A percentile compares a stretch with the other conserved stretches of the same genome.
phyloP scores from a whole-genome alignment of 2,113 vertebrate genomes.

The Indri indri region DNA sequence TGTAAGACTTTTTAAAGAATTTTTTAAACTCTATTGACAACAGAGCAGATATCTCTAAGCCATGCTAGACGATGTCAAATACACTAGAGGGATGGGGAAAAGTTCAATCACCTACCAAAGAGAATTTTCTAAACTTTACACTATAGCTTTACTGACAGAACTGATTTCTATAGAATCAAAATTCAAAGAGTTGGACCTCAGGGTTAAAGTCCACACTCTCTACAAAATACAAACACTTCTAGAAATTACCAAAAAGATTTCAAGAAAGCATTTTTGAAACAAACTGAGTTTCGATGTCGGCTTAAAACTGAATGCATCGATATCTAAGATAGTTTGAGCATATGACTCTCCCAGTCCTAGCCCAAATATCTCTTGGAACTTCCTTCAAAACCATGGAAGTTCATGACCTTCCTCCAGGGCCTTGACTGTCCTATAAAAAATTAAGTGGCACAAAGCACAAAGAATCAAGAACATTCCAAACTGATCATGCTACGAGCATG shows the following conservation, averaged over 20 bases:
- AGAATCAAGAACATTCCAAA: not conserved
- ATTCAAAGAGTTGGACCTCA: not conserved
- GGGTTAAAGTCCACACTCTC: not conserved
- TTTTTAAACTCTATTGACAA: conserved; percentile 3
- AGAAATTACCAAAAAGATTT: conserved; percentile 25
- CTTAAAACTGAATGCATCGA: not conserved
- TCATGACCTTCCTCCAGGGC: not conserved
- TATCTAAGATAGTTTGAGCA: not conserved
- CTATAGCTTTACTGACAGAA: not conserved
- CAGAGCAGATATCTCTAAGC: not conserved
- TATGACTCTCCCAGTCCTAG: not conserved
- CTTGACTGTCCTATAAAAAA: not conserved
- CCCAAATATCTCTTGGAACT: not conserved
- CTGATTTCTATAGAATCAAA: conserved; percentile 8
- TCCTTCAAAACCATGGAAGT: not conserved
- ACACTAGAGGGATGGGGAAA: not conserved
- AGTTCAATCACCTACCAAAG: not conserved
- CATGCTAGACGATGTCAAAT: not conserved
- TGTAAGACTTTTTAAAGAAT: not conserved
- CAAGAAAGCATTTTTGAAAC: not conserved
- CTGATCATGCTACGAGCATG: not conserved
- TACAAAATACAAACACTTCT: not conserved
- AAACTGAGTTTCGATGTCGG: not conserved
- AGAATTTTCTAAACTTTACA: not conserved
- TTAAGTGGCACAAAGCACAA: not conserved